Evolutionary conservation across 2,113 vertebrate genomes (phyloP).

Genomic region (Charina bottae): DNA sequence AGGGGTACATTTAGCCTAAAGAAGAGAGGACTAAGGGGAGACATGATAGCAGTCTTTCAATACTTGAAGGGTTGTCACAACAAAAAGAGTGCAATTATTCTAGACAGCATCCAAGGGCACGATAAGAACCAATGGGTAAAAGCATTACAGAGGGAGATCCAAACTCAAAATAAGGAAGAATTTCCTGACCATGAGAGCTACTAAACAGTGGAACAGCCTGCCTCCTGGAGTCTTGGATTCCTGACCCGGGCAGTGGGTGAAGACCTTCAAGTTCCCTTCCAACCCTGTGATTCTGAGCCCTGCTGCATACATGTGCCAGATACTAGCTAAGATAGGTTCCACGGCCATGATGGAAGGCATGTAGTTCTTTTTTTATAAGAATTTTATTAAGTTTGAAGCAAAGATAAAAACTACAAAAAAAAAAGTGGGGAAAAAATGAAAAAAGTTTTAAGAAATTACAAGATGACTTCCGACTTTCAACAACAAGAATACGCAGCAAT

Average conservation of each 20-base stretch:
- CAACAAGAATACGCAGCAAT: too few relatives aligned
- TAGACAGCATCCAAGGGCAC: neutral
- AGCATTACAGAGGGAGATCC: neutral
- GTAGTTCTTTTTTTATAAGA: too few relatives aligned
- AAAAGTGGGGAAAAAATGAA: too few relatives aligned
- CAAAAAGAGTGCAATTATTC: neutral
- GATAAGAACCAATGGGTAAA: neutral
- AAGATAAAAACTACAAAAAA: too few relatives aligned
- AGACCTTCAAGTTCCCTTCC: neutral
- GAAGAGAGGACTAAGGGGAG: neutral
- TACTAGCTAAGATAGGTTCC: neutral
- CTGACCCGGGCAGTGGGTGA: neutral
- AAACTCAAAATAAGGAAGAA: neutral
- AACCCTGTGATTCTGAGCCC: neutral
- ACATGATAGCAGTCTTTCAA: neutral
- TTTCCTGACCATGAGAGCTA: neutral
- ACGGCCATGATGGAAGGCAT: neutral
- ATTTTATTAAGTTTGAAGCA: too few relatives aligned
- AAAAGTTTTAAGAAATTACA: too few relatives aligned
- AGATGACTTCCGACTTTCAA: too few relatives aligned
- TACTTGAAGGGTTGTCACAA: neutral
- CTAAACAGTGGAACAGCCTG: neutral
- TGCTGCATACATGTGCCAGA: neutral
- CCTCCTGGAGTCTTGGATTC: neutral
- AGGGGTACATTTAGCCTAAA: neutral